Evolutionary conservation across 1,140 invertebrate species (phyloP).

Genomic region (Sesamia nonagrioides): DNA sequence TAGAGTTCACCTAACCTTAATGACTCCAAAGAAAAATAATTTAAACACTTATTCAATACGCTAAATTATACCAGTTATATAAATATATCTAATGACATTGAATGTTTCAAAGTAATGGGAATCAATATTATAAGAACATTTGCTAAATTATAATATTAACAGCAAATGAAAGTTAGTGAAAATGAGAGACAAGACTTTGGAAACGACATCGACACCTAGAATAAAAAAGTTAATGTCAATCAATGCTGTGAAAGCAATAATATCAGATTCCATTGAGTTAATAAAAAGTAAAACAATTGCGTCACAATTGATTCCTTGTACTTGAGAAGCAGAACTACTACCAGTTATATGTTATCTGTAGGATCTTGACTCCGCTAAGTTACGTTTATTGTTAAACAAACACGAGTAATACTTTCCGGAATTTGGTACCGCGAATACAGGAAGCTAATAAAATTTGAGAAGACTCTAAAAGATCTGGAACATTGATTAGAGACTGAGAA

Average conservation of each 20-base stretch:
- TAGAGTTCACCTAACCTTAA: neutral
- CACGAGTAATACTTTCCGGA: neutral
- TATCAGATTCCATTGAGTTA: conserved; percentile 35
- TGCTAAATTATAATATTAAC: conserved; percentile 1
- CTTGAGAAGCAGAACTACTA: conserved; percentile 30
- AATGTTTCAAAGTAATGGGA: too few relatives aligned
- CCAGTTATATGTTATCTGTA: conserved; percentile 13
- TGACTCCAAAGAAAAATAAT: neutral
- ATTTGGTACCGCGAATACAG: neutral
- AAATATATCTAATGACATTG: too few relatives aligned
- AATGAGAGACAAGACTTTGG: conserved; percentile 24
- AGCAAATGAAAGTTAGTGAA: conserved; percentile 40
- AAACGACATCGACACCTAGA: neutral
- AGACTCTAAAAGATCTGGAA: neutral
- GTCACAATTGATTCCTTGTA: conserved; percentile 33
- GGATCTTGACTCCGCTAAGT: conserved; percentile 6
- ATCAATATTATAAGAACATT: neutral
- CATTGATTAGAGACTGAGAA: too few relatives aligned
- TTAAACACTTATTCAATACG: neutral
- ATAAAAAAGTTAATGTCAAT: conserved; percentile 38
- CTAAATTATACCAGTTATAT: neutral
- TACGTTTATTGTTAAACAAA: conserved; percentile 19
- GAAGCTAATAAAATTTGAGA: neutral
- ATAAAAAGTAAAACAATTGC: conserved; percentile 45
- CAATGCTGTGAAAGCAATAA: conserved; percentile 39